phyloP scores from a whole-genome alignment of 2,797 vertebrate genomes.

The Halcyon smyrnensis region DNA sequence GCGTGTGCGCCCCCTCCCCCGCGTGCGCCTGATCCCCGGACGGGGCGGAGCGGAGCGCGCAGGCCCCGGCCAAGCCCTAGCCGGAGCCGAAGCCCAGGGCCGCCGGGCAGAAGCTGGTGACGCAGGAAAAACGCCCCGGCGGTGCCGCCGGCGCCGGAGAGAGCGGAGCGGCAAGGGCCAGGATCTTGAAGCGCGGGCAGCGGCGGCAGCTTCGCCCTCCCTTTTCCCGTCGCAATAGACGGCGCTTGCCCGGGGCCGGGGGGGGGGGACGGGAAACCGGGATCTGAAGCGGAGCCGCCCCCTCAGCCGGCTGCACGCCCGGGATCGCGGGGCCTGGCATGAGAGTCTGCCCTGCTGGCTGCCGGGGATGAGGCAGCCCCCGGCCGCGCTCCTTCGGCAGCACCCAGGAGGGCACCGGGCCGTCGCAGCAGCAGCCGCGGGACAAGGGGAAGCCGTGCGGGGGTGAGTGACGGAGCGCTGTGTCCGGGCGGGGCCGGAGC shows the following conservation, averaged over 20 bases:
- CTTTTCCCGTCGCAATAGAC: not conserved
- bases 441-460: slow-evolving; percentile 64
- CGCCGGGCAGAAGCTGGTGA: slow-evolving; percentile 81
- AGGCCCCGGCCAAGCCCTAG: slow-evolving; percentile 60
- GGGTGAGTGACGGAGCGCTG: slow-evolving; percentile 69
- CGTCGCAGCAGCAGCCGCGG: slow-evolving; percentile 45
- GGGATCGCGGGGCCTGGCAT: slow-evolving; percentile 35
- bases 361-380: slow-evolving; percentile 66
- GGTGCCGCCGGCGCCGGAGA: slow-evolving; percentile 20
- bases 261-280: not conserved
- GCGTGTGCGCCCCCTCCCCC: not conserved
- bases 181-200: not conserved
- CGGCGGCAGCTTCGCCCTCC: not conserved
- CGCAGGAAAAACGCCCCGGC: slow-evolving; percentile 93
- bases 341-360: slow-evolving; percentile 35
- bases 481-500: not conserved
- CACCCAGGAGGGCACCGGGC: slow-evolving; percentile 28
- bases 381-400: not conserved
- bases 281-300: slow-evolving; percentile 23
- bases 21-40: slow-evolving; percentile 14
- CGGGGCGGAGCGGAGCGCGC: slow-evolving; percentile 38
- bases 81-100: slow-evolving; percentile 36
- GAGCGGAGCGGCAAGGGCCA: slow-evolving; percentile 11
- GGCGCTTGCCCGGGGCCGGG: not conserved
- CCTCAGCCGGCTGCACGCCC: not conserved